Conservation (phyloP, 2,888 invertebrate genomes). For the Chorisops tibialis region DNA sequence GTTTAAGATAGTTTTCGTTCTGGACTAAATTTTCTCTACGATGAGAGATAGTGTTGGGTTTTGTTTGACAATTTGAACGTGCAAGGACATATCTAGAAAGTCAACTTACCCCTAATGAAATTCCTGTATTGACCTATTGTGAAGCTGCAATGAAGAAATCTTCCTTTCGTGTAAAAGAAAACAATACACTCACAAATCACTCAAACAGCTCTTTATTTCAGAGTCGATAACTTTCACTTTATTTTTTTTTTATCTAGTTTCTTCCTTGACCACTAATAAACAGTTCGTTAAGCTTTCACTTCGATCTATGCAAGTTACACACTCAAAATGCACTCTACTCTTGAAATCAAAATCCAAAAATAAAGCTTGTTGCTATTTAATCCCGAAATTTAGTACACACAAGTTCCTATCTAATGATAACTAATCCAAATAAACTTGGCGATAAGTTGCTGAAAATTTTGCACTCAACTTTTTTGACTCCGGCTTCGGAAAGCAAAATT, state of each 20-base stretch:
- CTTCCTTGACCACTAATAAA: background rate
- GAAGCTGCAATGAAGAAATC: background rate
- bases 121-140: conserved; percentile 30
- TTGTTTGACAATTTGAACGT: too few species aligned
- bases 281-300: conserved; percentile 6
- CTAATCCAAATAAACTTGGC: conserved; percentile 2
- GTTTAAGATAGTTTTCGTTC: too few species aligned
- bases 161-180: background rate
- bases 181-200: background rate
- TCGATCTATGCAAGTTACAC: background rate
- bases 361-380: background rate
- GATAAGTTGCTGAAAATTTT: conserved; percentile 7
- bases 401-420: too few species aligned
- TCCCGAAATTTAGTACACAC: background rate
- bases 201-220: background rate
- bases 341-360: conserved; percentile 1
- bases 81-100: too few species aligned
- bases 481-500: background rate
- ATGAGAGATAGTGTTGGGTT: too few species aligned
- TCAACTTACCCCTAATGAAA: conserved; percentile 29
- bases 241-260: background rate
- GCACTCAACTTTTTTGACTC: background rate
- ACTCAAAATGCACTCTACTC: conserved; percentile 12
- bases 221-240: background rate
- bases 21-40: too few species aligned